phyloP scores from a whole-genome alignment of 2,113 vertebrate species.

The Mellivora capensis region DNA sequence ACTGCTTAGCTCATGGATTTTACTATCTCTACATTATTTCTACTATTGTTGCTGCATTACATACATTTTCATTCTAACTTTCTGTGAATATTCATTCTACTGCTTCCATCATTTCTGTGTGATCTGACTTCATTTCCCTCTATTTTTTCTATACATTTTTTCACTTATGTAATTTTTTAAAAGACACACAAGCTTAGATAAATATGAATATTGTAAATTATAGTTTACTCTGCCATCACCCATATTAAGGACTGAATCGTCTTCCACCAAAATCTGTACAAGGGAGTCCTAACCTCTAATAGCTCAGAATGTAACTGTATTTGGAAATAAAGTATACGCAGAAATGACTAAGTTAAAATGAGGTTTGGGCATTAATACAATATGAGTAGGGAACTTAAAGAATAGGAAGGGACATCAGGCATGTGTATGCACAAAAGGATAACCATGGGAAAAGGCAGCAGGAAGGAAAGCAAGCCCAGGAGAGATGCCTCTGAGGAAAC shows the following conservation, averaged over 20 bases:
- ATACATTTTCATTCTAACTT: not conserved
- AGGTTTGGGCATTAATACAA: not conserved
- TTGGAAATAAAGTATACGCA: not conserved
- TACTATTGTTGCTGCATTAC: not conserved
- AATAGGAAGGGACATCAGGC: not conserved
- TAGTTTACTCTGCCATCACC: not conserved
- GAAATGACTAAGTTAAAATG: not conserved
- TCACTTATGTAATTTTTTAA: not conserved
- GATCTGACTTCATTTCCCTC: not conserved
- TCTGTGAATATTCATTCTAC: not conserved
- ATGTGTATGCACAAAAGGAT: not conserved
- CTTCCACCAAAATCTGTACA: not conserved
- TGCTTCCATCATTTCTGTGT: not conserved
- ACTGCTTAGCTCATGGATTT: not conserved
- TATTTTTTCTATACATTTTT: not conserved
- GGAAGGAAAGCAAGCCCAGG: not conserved
- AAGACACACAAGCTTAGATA: not conserved
- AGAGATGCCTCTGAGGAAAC: not conserved
- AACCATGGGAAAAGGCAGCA: not conserved
- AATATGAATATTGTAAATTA: not conserved
- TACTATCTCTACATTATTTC: not conserved
- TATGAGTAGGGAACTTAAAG: not conserved
- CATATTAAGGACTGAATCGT: not conserved
- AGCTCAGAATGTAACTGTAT: not conserved
- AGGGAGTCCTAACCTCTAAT: not conserved